Base-by-base conservation (phyloP, 2,797 vertebrate species). In the Enteromius thamalakanensis region DNA sequence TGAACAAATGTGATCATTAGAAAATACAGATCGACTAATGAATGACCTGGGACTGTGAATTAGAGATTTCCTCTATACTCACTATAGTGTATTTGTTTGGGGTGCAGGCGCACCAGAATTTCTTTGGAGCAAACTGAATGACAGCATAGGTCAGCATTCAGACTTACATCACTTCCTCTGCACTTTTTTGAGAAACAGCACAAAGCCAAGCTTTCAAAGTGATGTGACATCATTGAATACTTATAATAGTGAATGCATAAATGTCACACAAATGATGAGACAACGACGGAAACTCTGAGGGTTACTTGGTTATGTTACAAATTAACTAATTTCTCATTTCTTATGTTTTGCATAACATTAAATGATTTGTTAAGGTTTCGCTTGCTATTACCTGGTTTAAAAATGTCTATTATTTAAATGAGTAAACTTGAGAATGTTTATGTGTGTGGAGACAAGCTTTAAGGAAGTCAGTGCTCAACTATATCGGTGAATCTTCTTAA, bases 1-100 rank as follows among this genome's bases (percentile, higher is more conserved):
- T 86, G 71, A 85, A 83, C 76, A 58, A 69, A 71, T 85, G 80
- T 80, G 76, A 69, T 86, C 71, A 55, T 80, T 17, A 82, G 65
- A 76, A 40, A n/a, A 45, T 42, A 72, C 7, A 80, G 67, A 47
- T 21, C 55, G 75, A 58, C 74, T 64, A 76, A 71, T 82, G 58
- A 76, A 80, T 32, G 55, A 68, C 23, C 45, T 34, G 42, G 12
- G 58, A 85, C 42, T 2, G 15, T 12, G 11, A 23, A 7, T 40
- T 21, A 26, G 6, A 55, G 47, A 62, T 70, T 49, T 67, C 62
- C 75, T 72, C 65, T 58, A 17, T 14, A 23, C 14, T 60, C 8
- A 74, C 47, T 77, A 51, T 51, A n/a, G 17, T 17, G 37, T 14
- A 26, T 75, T 68, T 79, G 74, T 74, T n/a, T 23, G 67, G 76